A percentile compares a stretch with the other conserved stretches of the same genome.
Conservation (phyloP, 2,888 invertebrate species). For the Willowsia nigromaculata region DNA sequence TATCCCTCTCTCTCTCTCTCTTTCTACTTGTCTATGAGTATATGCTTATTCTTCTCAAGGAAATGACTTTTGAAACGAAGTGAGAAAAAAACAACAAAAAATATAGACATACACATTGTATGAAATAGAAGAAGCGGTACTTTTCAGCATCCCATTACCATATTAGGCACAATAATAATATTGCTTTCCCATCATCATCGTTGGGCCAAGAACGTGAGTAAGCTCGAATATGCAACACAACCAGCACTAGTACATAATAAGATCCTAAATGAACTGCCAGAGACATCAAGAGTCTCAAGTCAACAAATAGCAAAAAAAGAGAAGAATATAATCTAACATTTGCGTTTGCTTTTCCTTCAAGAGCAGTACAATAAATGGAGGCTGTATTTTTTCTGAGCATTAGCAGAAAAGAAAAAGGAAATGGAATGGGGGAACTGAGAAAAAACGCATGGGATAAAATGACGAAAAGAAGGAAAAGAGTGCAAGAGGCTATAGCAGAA, state of each 20-base stretch:
- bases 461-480: neutral
- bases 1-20: neutral
- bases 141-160: constrained; percentile 64
- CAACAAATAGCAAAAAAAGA: constrained; percentile 58
- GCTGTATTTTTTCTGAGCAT: constrained; percentile 25
- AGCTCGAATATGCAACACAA: neutral
- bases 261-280: constrained; percentile 48
- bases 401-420: constrained; percentile 2
- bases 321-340: constrained; percentile 9
- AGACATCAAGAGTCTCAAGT: constrained; percentile 64
- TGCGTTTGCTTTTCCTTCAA: constrained; percentile 7
- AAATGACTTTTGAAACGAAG: constrained; percentile 32
- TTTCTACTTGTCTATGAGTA: neutral
- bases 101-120: neutral
- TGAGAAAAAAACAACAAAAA: no score
- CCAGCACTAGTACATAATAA: neutral
- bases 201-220: neutral
- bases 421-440: neutral
- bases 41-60: neutral
- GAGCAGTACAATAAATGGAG: constrained; percentile 27
- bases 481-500: neutral
- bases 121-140: constrained; percentile 40
- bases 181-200: constrained; percentile 48
- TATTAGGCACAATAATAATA: constrained; percentile 64
- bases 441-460: neutral